Base-by-base conservation (phyloP, 2,888 invertebrate genomes). In the Microctonus aethiopoides region DNA sequence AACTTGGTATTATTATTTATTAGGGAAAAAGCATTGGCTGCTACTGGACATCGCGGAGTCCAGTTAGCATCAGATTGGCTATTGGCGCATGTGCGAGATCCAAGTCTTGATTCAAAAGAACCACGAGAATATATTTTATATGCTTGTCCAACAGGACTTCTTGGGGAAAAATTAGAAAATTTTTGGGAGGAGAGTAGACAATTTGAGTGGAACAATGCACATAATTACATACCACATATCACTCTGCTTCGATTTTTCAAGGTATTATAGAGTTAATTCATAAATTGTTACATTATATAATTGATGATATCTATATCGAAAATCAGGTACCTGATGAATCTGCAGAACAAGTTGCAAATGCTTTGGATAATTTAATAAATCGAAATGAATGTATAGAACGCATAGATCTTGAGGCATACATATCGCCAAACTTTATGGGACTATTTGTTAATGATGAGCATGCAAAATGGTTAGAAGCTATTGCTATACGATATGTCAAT, bases 21-120 rank as follows among this genome's bases (percentile, higher is more conserved):
- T 82, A 96, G 96, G 52, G 92, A 95, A 83, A 97, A 96, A 84
- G 96, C 96, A 5, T 87, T 97, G 72, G 95, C 96, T 16, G 95
- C 96, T 10, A 97, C 96, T 3, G 96, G 96, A 20, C 92, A 96
- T 84, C 90, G 94, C 70, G 94, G 95, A 73, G 94, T 95, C 29
- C 95, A 96, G 85, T 88, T 95, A 72, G 96, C 96, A 9, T 94
- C 95, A 0, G 96, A 96, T 83, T 97, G 96, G 97, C 88, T 97
- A 11, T 85, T 96, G 72, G 95, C 95, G 7, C 97, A 97, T 83
- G 95, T 96, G 0, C 93, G 94, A 82, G 97, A 97, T 87, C 90
- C 93, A 0, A 90, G 91, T 22, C 88, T 97, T 61, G 95, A 97
- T 84, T 91, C 92, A 63, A 91, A 91, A 60, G 90, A 90, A 39